phyloP scores from a whole-genome alignment of 92 coral and sea anemone genomes.

The Actinernus sp. region DNA sequence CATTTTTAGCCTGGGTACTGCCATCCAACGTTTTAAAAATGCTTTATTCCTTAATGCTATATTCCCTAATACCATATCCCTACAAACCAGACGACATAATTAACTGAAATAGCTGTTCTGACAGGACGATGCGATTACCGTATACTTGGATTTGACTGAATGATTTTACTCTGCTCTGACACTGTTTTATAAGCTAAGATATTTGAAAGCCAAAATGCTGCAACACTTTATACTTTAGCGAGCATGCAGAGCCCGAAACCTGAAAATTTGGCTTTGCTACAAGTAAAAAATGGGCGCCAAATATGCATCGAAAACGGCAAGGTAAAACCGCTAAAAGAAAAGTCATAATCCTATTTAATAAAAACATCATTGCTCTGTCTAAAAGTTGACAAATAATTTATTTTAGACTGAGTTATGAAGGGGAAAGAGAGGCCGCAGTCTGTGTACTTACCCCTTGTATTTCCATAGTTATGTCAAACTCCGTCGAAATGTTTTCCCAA shows the following conservation, averaged over 20 bases:
- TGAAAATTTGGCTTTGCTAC: neutral
- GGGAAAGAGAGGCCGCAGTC: neutral
- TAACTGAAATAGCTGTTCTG: no score
- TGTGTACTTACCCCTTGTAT: slow-evolving; percentile 17
- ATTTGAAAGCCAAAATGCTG: neutral
- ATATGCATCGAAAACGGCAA: neutral
- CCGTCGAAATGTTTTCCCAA: slow-evolving; percentile 5
- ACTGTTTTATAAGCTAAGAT: no score
- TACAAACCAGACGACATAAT: no score
- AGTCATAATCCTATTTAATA: neutral
- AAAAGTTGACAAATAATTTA: neutral
- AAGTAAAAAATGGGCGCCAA: neutral
- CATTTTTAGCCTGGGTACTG: no score
- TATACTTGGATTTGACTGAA: no score
- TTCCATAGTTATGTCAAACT: slow-evolving; percentile 17
- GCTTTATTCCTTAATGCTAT: no score
- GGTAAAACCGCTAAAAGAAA: slow-evolving; percentile 14
- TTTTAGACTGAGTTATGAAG: neutral
- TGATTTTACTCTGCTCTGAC: no score
- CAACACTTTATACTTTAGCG: no score
- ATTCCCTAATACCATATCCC: no score
- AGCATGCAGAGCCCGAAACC: neutral
- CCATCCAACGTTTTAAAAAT: no score
- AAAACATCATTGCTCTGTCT: neutral
- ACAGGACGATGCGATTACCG: no score